Percentiles rank a stretch among this genome's conserved stretches.
Conservation (phyloP, 2,113 vertebrate species). For the Arenaria interpres region DNA sequence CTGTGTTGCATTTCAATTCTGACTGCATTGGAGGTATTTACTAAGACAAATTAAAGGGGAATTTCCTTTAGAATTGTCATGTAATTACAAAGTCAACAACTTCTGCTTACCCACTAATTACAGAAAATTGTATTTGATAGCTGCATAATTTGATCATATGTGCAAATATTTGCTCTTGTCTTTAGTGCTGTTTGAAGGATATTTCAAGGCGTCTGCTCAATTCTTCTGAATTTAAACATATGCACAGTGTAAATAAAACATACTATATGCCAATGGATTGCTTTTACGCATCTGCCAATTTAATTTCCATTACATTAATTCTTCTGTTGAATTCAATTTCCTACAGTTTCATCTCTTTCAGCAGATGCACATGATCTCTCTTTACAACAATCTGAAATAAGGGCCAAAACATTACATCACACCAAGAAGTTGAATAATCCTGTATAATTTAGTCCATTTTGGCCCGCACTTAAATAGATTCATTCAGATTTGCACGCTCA, state of each 20-base stretch:
- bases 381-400: not conserved
- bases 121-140: constrained; percentile 61
- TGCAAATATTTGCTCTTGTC: constrained; percentile 53
- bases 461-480: not conserved
- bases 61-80: constrained; percentile 56
- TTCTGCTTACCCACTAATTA: constrained; percentile 54
- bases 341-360: not conserved
- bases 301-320: not conserved
- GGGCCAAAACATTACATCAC: not conserved
- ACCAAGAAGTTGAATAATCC: not conserved
- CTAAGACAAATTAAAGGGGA: constrained; percentile 26
- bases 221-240: constrained; percentile 40
- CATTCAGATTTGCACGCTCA: not conserved
- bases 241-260: constrained; percentile 8
- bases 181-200: constrained; percentile 7
- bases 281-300: not conserved
- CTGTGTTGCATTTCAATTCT: not conserved
- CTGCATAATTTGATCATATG: constrained; percentile 42
- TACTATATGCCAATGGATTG: not conserved
- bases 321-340: not conserved
- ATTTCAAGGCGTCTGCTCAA: constrained; percentile 3
- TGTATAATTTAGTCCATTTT: not conserved
- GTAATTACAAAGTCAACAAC: constrained; percentile 62
- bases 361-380: not conserved
- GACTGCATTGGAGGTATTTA: not conserved